These are phyloP conservation scores for Hyles lineata DNA, from an alignment of 2,888 invertebrate species.

Conservation along the genomic window DNA sequence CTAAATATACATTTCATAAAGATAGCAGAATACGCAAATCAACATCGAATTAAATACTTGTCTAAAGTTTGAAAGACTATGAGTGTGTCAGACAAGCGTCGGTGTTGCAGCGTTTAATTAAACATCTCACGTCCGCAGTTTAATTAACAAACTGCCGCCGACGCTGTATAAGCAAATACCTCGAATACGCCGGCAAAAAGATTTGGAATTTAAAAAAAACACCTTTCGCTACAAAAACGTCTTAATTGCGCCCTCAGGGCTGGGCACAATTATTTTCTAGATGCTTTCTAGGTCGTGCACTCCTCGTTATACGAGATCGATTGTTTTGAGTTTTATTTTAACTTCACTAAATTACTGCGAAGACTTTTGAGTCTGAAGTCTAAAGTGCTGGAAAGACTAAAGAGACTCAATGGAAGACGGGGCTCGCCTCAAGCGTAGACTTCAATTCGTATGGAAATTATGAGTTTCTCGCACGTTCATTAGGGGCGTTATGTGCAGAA, in stretches of 20 bases:
- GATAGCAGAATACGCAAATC: too few species aligned
- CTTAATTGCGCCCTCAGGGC: constrained; percentile 24
- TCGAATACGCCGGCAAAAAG: constrained; percentile 16
- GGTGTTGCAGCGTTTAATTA: not conserved
- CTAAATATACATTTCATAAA: too few species aligned
- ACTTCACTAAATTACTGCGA: not conserved
- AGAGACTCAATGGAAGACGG: not conserved
- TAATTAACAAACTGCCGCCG: constrained; percentile 10
- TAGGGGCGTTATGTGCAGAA: too few species aligned
- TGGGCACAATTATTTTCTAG: constrained; percentile 23
- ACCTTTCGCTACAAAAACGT: constrained; percentile 1
- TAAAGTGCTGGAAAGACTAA: not conserved
- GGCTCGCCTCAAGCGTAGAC: too few species aligned
- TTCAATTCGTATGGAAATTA: too few species aligned
- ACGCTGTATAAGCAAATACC: not conserved
- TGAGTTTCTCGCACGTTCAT: too few species aligned
- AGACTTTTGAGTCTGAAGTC: not conserved
- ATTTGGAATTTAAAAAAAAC: constrained; percentile 17
- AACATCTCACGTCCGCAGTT: constrained; percentile 9
- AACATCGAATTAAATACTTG: too few species aligned
- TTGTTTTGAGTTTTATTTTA: constrained; percentile 21
- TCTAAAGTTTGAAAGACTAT: not conserved
- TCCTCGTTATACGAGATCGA: constrained; percentile 7
- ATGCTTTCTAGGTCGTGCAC: constrained; percentile 13
- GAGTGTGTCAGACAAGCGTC: not conserved